Percentiles rank a stretch among this genome's conserved stretches.
Evolutionary conservation across 2,113 vertebrate species (phyloP).

Genomic region (Zapornia atra): DNA sequence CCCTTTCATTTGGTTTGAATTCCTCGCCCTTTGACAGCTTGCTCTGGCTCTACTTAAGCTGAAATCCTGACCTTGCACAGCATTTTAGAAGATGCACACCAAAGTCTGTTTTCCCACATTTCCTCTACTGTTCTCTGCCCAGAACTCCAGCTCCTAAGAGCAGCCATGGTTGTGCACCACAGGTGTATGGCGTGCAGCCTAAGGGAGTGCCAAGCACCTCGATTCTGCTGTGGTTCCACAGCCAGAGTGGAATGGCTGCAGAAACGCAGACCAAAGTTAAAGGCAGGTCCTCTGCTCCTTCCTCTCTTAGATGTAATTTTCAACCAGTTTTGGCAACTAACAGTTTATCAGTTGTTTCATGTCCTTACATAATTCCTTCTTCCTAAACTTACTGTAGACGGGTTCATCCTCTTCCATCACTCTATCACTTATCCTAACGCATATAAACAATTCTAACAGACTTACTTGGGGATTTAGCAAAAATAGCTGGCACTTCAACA

Average conservation of each 20-base stretch:
- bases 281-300: background rate
- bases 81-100: background rate
- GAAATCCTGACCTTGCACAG: background rate
- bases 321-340: background rate
- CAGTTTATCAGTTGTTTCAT: background rate
- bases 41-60: background rate
- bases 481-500: background rate
- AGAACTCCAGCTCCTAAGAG: background rate
- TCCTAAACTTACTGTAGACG: background rate
- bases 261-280: background rate
- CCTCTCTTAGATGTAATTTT: background rate
- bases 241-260: background rate
- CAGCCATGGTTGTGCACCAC: background rate
- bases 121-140: background rate
- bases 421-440: background rate
- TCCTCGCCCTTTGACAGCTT: background rate
- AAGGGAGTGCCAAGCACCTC: background rate
- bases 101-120: background rate
- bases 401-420: background rate
- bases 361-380: background rate
- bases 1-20: background rate
- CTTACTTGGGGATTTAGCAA: background rate
- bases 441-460: background rate
- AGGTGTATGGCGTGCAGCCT: background rate
- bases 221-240: background rate